Evolutionary conservation across 1,140 invertebrate genomes (phyloP).

Genomic region (Venturia canescens): DNA sequence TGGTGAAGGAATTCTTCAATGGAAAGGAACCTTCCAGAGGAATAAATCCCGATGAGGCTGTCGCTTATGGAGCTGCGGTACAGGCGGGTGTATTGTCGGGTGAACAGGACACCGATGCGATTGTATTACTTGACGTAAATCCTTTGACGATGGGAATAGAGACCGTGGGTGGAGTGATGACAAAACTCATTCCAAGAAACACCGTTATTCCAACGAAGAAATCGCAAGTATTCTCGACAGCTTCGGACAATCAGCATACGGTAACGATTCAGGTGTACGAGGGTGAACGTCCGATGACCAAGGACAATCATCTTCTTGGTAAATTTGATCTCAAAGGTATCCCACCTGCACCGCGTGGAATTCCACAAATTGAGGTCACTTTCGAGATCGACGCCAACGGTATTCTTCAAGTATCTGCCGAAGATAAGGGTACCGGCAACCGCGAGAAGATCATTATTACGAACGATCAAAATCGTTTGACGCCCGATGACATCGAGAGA

Average conservation of each 20-base stretch:
- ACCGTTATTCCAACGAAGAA: slow-evolving; percentile 99
- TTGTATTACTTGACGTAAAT: slow-evolving; percentile 98
- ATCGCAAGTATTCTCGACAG: slow-evolving; percentile 99
- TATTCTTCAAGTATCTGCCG: slow-evolving; percentile 96
- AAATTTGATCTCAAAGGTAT: slow-evolving; percentile 99
- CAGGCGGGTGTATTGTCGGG: slow-evolving; percentile 95
- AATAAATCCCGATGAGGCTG: slow-evolving; percentile 99
- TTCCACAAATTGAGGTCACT: slow-evolving; percentile 99
- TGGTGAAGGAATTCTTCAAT: slow-evolving; percentile 99
- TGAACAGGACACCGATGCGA: slow-evolving; percentile 96
- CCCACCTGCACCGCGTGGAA: slow-evolving; percentile 97
- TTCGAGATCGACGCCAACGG: slow-evolving; percentile 99
- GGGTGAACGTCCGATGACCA: slow-evolving; percentile 99
- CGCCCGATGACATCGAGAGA: slow-evolving; percentile 97
- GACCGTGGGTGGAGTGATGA: slow-evolving; percentile 99
- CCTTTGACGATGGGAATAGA: slow-evolving; percentile 99
- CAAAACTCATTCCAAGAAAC: slow-evolving; percentile 98
- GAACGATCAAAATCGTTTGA: slow-evolving; percentile 97
- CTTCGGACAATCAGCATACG: slow-evolving; percentile 98
- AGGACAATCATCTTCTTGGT: slow-evolving; percentile 98
- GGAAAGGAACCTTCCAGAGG: slow-evolving; percentile 98
- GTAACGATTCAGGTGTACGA: slow-evolving; percentile 99
- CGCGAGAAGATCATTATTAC: slow-evolving; percentile 99
- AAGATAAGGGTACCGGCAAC: slow-evolving; percentile 99
- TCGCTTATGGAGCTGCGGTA: slow-evolving; percentile 98